Evolutionary conservation across 2,888 invertebrate genomes (phyloP), one percentile per base, ranked within the genome.

Genomic region (Philaethria dido): DNA sequence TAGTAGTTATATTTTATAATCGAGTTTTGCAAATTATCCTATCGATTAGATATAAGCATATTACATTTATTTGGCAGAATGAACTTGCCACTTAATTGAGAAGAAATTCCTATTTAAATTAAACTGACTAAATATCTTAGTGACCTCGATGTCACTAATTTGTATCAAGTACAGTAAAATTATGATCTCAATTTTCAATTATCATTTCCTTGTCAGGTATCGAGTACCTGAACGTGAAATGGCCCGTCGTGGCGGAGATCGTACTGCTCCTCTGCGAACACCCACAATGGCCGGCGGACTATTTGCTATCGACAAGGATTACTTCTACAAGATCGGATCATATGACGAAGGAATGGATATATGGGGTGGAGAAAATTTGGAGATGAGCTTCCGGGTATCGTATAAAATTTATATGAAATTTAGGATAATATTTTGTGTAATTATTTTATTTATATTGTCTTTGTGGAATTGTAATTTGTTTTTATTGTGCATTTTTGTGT

Each of bases 281-380:
- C 99, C 99, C 0, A 99, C 99, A 0, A 99, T 99, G 99, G 99
- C 99, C 13, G 99, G 99, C 66, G 99, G 99, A 0, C 91, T 99
- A 44, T 97, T 97, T 85, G 97, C 99, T 61, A 99, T 99, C 71
- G 98, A 99, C 86, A 95, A 96, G 82, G 97, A 98, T 25, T 99
- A 98, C 89, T 99, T 99, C 94, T 98, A 99, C 91, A 97, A 99
- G 92, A 94, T 99, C 72, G 99, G 99, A 63, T 96, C 99, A 64
- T 99, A 99, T 87, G 99, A 99, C 87, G 96, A 98, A 89, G 99
- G 99, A 77, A 99, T 99, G 99, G 98, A 99, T 89, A 99, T 99
- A 80, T 99, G 99, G 99, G 99, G 99, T 62, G 98, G 97, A 60
- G 98, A 98, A 89, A 98, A 98, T 89, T 94, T 98, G 55, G 98